These are phyloP conservation scores for human (Homo sapiens) DNA, from an alignment of 2,113 vertebrate species.

Conservation along the genomic window GRCh38 chr20:17222501-17223000, in stretches of 20 bases:
- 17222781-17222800: not conserved
- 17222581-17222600: constrained; percentile 71
- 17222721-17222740: constrained; percentile 58
- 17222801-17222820: constrained; percentile 1
- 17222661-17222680: constrained; percentile 39
- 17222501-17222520: constrained; percentile 73
- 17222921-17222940: not conserved
- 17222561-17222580: constrained; percentile 51
- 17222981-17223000: not conserved
- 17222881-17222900: not conserved
- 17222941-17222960: constrained; percentile 22
- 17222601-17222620: constrained; percentile 52
- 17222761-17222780: constrained; percentile 57
- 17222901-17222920: not conserved
- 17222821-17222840: constrained; percentile 49
- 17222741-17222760: constrained; percentile 58
- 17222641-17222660: constrained; percentile 62
- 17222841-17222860: not conserved
- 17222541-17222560: constrained; percentile 58
- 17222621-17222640: constrained; percentile 58
- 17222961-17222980: not conserved
- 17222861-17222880: constrained; percentile 39
- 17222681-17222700: constrained; percentile 54
- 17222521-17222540: constrained; percentile 67
- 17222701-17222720: constrained; percentile 26